phyloP scores from a whole-genome alignment of 2,888 invertebrate genomes.

The Protophormia terraenovae region DNA sequence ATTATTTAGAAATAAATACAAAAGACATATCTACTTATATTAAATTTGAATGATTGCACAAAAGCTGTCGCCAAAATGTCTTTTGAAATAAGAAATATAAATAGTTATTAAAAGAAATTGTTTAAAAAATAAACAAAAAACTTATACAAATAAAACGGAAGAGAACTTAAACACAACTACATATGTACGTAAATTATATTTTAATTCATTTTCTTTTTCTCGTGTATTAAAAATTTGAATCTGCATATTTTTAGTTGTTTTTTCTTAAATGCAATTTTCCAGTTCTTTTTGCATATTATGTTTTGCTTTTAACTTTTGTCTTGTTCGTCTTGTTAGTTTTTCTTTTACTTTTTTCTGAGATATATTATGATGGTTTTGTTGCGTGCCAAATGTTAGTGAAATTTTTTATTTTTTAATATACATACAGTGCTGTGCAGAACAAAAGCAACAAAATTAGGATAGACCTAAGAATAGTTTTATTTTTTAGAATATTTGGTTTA shows the following conservation, averaged over 20 bases:
- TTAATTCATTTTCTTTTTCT: neutral
- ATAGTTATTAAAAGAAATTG: neutral
- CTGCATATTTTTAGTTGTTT: neutral
- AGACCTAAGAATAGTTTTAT: too few species aligned
- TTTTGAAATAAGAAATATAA: neutral
- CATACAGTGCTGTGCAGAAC: too few species aligned
- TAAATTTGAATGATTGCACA: neutral
- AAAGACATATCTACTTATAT: too few species aligned
- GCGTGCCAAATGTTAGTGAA: constrained; percentile 65
- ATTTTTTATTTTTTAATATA: neutral
- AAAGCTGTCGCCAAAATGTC: constrained; percentile 42
- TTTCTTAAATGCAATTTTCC: constrained; percentile 25
- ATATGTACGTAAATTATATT: constrained; percentile 11
- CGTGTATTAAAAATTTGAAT: neutral
- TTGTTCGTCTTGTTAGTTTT: neutral
- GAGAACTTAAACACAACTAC: neutral
- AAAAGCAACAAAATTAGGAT: too few species aligned
- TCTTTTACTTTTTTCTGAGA: neutral
- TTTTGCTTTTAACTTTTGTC: neutral
- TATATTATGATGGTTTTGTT: constrained; percentile 45
- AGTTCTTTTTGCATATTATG: constrained; percentile 10
- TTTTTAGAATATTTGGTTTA: too few species aligned
- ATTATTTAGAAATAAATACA: too few species aligned
- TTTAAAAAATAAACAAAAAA: neutral
- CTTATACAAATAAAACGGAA: neutral